phyloP scores from a whole-genome alignment of 2,797 vertebrate species.

The Lophius americanus region DNA sequence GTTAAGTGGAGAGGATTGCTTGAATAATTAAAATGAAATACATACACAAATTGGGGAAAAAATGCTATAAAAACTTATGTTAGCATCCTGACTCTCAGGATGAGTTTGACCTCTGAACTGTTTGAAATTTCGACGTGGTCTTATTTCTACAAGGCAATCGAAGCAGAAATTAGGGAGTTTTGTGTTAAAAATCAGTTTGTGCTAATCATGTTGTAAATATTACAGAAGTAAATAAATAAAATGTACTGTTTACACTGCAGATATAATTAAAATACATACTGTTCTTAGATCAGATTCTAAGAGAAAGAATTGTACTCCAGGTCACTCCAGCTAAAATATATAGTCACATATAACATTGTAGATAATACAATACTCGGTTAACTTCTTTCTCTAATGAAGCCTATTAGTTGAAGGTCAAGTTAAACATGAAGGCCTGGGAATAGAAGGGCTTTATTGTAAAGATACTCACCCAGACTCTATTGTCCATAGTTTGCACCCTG shows the following conservation, averaged over 20 bases:
- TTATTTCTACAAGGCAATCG: slow-evolving; percentile 16
- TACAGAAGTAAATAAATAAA: slow-evolving; percentile 11
- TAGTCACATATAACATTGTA: slow-evolving; percentile 26
- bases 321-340: slow-evolving; percentile 41
- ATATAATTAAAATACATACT: slow-evolving; percentile 17
- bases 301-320: slow-evolving; percentile 27
- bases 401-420: slow-evolving; percentile 3
- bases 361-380: slow-evolving; percentile 24
- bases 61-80: too few relatives aligned
- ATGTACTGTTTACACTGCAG: slow-evolving; percentile 12
- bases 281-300: slow-evolving; percentile 16
- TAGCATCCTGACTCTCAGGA: slow-evolving; percentile 30
- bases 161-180: slow-evolving; percentile 1
- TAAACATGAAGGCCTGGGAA: slow-evolving; percentile 27
- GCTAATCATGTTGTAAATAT: slow-evolving; percentile 3
- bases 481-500: slow-evolving; percentile 46
- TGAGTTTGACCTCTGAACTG: slow-evolving; percentile 34
- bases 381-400: slow-evolving; percentile 35
- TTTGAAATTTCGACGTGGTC: slow-evolving; percentile 9
- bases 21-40: slow-evolving; percentile 78
- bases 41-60: slow-evolving; percentile 54
- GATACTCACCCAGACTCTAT: slow-evolving; percentile 30
- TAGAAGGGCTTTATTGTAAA: slow-evolving; percentile 38
- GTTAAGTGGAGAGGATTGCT: slow-evolving; percentile 73
- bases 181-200: background rate